A percentile compares a stretch with the other conserved stretches of the same genome.
Evolutionary conservation across 2,113 vertebrate species (phyloP).

Genomic region (Larimichthys crocea): DNA sequence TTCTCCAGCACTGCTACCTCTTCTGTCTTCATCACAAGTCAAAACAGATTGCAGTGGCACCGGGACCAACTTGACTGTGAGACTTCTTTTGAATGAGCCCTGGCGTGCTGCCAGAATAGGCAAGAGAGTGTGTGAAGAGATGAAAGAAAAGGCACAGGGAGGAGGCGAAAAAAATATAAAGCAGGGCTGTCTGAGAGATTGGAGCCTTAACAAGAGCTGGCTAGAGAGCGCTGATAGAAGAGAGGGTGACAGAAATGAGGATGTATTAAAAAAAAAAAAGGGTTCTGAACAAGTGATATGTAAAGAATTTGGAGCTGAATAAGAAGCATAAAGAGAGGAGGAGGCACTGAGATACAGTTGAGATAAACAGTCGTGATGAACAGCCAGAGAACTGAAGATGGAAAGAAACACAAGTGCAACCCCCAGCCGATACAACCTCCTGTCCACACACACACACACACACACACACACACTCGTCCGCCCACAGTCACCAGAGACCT

Average conservation of each 20-base stretch:
- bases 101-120: conserved; percentile 49
- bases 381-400: conserved; percentile 56
- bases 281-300: conserved; percentile 31
- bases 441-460: conserved; percentile 55
- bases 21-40: conserved; percentile 68
- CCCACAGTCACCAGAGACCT: conserved; percentile 85
- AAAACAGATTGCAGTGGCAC: conserved; percentile 62
- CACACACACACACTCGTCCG: conserved; percentile 48
- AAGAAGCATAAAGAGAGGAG: conserved; percentile 23
- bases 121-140: conserved; percentile 30
- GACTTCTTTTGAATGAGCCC: conserved; percentile 56
- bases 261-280: conserved; percentile 10
- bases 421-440: conserved; percentile 53
- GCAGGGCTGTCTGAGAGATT: conserved; percentile 36
- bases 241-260: conserved; percentile 32
- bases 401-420: conserved; percentile 71
- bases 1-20: conserved; percentile 55
- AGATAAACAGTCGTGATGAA: conserved; percentile 71
- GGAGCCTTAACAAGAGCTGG: conserved; percentile 41
- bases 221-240: conserved; percentile 15
- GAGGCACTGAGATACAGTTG: conserved; percentile 10
- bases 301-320: conserved; percentile 27
- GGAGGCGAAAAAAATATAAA: conserved; percentile 22
- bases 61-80: conserved; percentile 51
- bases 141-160: conserved; percentile 25